Base-by-base conservation (phyloP, 2,113 vertebrate genomes). In the Cyanoramphus novaezelandiae region DNA sequence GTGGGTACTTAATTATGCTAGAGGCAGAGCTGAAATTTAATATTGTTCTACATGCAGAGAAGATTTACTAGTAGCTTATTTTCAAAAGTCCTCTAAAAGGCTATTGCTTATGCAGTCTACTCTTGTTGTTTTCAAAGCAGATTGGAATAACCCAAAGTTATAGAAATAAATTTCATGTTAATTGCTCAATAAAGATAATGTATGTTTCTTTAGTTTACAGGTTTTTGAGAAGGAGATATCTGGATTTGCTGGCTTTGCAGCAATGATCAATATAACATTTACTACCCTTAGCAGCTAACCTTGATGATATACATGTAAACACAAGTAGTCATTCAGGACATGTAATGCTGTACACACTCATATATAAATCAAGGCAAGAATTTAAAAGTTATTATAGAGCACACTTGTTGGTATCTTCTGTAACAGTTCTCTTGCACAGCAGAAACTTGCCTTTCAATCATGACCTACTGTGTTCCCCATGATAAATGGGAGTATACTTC, bases 1-100 rank as follows among this genome's bases (percentile, higher is more conserved):
- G 93, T 96, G 89, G 92, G 62, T 97, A 95, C 95, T 98, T 98
- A 97, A 98, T 98, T 98, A 98, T 97, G 97, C 97, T 95, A 44
- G 57, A 95, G 96, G 91, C 91, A 94, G 93, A 96, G 90, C 93
- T 97, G 90, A 92, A 97, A 97, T 97, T 97, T 97, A 97, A 97
- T 96, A 91, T 78, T 94, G 84, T 95, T 97, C 79, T 82, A 83
- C 93, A 87, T 85, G 75, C 88, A 90, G 91, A 93, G 89, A 95
- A 75, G 91, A 94, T 94, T 95, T 94, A 87, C 62, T 93, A 80
- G 78, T 94, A 55, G 82, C 95, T 95, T 93, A 82, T 97, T 97
- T 94, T 95, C 86, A 81, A 44, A 93, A 90, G 72, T 95, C 78
- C 90, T 97, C 91, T 92, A 75, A 95, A 95, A 93, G 55, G 83